A percentile compares a stretch with the other conserved stretches of the same genome.
These are phyloP conservation scores for Antheraea pernyi DNA, from an alignment of 1,140 invertebrate species.

Conservation along the genomic window DNA sequence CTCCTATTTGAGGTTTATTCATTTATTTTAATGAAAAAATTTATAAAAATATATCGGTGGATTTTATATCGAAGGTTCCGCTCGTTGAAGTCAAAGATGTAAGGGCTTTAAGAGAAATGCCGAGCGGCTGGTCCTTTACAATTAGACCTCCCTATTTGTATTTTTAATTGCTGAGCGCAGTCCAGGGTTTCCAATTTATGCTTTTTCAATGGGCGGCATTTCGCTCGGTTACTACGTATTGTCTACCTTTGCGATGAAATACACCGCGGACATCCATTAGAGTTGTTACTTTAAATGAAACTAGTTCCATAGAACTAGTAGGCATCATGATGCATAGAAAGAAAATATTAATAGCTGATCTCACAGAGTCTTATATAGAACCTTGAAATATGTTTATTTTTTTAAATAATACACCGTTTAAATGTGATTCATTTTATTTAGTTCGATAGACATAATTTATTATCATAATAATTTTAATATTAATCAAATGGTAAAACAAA, in stretches of 20 bases:
- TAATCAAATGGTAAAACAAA: too few relatives aligned
- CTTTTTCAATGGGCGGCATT: conserved; percentile 17
- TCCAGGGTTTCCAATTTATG: not conserved
- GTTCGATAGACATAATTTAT: too few relatives aligned
- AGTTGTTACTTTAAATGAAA: conserved; percentile 9
- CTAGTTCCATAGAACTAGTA: too few relatives aligned
- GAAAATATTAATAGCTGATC: too few relatives aligned
- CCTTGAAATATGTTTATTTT: too few relatives aligned
- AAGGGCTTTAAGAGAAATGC: not conserved
- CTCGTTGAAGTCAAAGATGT: not conserved
- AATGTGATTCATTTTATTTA: too few relatives aligned
- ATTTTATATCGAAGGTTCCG: not conserved
- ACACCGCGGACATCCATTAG: conserved; percentile 15
- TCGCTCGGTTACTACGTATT: conserved; percentile 33
- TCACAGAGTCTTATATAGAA: too few relatives aligned
- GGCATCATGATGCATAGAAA: too few relatives aligned
- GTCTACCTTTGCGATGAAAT: conserved; percentile 33
- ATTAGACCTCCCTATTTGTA: conserved; percentile 4
- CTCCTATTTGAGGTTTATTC: too few relatives aligned
- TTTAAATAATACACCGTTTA: too few relatives aligned
- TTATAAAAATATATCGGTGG: not conserved
- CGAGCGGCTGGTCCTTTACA: not conserved
- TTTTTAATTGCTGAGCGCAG: not conserved
- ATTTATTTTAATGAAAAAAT: not conserved
- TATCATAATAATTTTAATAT: too few relatives aligned